phyloP scores from a whole-genome alignment of 2,113 vertebrate species.

The Dipodomys stephensi region DNA sequence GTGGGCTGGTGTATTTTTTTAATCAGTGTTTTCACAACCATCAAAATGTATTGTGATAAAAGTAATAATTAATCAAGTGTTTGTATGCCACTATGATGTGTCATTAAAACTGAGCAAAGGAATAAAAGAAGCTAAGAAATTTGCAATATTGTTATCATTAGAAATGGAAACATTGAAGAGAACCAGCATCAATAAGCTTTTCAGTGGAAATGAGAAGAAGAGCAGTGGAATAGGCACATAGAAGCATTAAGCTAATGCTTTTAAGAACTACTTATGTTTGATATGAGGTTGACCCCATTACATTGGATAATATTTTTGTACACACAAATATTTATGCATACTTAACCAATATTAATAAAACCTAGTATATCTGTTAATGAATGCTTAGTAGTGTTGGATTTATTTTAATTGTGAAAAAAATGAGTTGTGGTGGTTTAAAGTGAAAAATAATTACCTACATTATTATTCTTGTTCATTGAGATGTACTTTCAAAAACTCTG shows the following conservation, averaged over 20 bases:
- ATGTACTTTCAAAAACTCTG: constrained; percentile 2
- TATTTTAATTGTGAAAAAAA: constrained; percentile 41
- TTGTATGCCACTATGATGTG: neutral
- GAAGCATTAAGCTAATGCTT: neutral
- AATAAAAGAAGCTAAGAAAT: neutral
- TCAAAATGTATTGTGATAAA: neutral
- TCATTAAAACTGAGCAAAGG: neutral
- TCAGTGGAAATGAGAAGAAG: neutral
- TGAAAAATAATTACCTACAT: constrained; percentile 2
- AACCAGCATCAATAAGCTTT: neutral
- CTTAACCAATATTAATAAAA: neutral
- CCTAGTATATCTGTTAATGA: constrained; percentile 18
- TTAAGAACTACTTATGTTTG: neutral
- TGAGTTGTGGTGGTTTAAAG: constrained; percentile 34
- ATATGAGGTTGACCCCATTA: neutral
- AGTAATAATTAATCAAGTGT: neutral
- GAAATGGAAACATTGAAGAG: neutral
- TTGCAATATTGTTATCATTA: neutral
- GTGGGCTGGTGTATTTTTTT: neutral
- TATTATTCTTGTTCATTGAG: constrained; percentile 38
- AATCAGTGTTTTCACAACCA: neutral
- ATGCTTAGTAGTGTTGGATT: constrained; percentile 48
- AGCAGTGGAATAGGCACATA: neutral
- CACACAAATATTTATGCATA: constrained; percentile 16
- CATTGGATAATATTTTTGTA: neutral